phyloP scores from a whole-genome alignment of 2,888 invertebrate genomes.

The Troilus luridus region DNA sequence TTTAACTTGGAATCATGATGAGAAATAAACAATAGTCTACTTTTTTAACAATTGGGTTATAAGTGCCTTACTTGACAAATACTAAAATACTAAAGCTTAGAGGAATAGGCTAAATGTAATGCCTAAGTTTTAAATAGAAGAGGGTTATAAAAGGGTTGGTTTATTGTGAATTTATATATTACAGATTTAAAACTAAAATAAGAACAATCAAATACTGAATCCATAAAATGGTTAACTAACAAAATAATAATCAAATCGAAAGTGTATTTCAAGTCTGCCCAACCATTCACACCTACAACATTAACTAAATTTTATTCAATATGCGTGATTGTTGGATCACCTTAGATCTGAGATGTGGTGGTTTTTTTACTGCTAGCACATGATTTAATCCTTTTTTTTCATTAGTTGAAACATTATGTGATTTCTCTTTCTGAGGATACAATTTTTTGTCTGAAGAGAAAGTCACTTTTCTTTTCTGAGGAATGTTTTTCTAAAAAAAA shows the following conservation, averaged over 20 bases:
- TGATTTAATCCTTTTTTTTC: conserved; percentile 50
- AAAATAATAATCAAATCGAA: background rate
- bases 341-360: conserved; percentile 78
- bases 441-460: background rate
- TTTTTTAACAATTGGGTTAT: too few species aligned
- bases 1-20: too few species aligned
- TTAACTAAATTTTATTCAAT: background rate
- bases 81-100: too few species aligned
- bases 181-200: background rate
- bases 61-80: too few species aligned
- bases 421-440: background rate
- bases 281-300: background rate
- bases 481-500: conserved; percentile 34
- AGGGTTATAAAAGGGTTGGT: too few species aligned
- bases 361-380: conserved; percentile 74
- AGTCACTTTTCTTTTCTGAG: background rate
- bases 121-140: too few species aligned
- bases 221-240: background rate
- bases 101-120: too few species aligned
- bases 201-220: background rate
- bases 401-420: conserved; percentile 18
- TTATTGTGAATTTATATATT: background rate
- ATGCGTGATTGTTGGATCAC: conserved; percentile 67
- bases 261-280: too few species aligned
- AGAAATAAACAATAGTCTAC: too few species aligned